Percentiles rank a stretch among this genome's conserved stretches.
These are phyloP conservation scores for Physella acuta DNA, from an alignment of 1,140 invertebrate genomes.

Conservation along the genomic window DNA sequence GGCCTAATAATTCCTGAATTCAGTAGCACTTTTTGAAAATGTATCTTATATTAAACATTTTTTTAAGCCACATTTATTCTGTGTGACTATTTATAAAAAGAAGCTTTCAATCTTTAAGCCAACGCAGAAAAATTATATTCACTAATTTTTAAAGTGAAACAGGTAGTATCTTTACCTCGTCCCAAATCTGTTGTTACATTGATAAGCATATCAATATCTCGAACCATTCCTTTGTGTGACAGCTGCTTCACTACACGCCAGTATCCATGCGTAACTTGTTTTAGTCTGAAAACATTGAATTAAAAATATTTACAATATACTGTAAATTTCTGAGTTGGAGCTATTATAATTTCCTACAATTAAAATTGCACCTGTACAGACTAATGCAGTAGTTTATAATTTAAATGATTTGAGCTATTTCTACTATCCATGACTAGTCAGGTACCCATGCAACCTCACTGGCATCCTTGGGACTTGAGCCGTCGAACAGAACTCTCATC, in stretches of 20 bases:
- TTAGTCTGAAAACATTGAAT: conserved; percentile 32
- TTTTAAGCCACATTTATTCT: too few species aligned
- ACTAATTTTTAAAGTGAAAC: background rate
- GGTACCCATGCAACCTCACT: background rate
- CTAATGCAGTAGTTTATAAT: background rate
- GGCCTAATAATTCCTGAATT: too few species aligned
- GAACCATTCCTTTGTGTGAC: conserved; percentile 63
- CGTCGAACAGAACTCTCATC: background rate
- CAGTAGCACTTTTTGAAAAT: too few species aligned
- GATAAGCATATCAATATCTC: conserved; percentile 45
- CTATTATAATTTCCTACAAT: background rate
- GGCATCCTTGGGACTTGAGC: background rate
- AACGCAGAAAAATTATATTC: background rate
- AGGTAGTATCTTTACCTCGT: conserved; percentile 36
- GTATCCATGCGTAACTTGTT: conserved; percentile 61
- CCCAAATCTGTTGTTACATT: conserved; percentile 54
- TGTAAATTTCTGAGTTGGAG: background rate
- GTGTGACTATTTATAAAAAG: background rate
- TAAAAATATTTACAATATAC: background rate
- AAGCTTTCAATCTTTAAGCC: background rate
- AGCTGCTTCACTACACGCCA: conserved; percentile 65
- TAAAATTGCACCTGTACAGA: background rate
- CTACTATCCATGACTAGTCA: background rate
- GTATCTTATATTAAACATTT: too few species aligned
- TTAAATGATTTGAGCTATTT: background rate